Evolutionary conservation across 1,140 invertebrate genomes (phyloP).

Genomic region (Aradophagus sp.): DNA sequence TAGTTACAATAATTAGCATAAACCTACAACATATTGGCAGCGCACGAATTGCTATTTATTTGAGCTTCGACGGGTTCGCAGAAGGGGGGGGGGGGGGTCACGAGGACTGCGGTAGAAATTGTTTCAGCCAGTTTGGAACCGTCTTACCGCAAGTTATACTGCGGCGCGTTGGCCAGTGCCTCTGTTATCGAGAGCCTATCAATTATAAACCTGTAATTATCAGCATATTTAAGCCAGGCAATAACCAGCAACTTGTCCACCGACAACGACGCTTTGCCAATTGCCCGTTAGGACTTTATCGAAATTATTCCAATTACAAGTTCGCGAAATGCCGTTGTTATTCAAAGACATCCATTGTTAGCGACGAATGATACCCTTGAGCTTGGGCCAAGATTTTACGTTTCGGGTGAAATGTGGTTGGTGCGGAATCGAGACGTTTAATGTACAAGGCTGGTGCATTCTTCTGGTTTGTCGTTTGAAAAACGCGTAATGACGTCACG

Average conservation of each 20-base stretch:
- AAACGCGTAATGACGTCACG: no score
- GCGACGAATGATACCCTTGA: not conserved
- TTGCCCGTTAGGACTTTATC: constrained; percentile 2
- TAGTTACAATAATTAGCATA: constrained; percentile 49
- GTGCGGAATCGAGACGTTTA: no score
- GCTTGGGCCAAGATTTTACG: no score
- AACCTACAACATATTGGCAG: constrained; percentile 29
- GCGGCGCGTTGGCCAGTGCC: constrained; percentile 37
- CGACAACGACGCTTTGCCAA: constrained; percentile 19
- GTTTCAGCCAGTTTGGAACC: constrained; percentile 55
- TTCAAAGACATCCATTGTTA: not conserved
- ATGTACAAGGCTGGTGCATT: no score
- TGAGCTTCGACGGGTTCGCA: no score
- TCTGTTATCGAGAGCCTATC: constrained; percentile 48
- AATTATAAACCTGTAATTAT: constrained; percentile 56
- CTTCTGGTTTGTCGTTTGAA: no score
- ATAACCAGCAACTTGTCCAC: constrained; percentile 36
- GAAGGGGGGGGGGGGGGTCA: constrained; percentile 8
- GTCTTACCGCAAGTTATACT: constrained; percentile 57
- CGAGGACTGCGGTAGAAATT: constrained; percentile 52
- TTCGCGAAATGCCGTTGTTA: not conserved
- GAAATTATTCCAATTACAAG: constrained; percentile 18
- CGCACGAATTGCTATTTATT: constrained; percentile 43
- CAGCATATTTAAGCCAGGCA: constrained; percentile 49
- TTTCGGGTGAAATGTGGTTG: no score